phyloP scores from a whole-genome alignment of 1,140 invertebrate species.

The Achroia grisella region DNA sequence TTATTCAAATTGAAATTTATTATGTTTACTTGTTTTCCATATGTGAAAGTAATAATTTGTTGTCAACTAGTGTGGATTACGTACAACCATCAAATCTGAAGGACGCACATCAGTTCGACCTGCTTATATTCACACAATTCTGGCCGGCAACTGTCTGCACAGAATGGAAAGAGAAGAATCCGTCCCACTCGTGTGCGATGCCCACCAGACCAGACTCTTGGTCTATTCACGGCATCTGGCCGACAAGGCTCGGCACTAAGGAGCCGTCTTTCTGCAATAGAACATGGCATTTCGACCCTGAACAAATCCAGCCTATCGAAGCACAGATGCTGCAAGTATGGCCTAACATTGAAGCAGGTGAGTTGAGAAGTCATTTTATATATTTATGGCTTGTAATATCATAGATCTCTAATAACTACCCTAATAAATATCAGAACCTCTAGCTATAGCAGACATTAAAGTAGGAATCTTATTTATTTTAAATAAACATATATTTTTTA shows the following conservation, averaged over 20 bases:
- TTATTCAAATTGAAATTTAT: too few species aligned
- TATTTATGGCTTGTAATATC: too few species aligned
- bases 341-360: conserved; percentile 81
- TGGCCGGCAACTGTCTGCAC: conserved; percentile 87
- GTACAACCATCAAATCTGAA: conserved; percentile 10
- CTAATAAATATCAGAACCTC: too few species aligned
- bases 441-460: too few species aligned
- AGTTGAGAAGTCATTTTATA: conserved; percentile 5
- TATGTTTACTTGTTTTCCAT: neutral
- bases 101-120: conserved; percentile 75
- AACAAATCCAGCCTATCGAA: conserved; percentile 75
- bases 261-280: conserved; percentile 82
- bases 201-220: conserved; percentile 77
- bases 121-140: conserved; percentile 86
- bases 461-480: too few species aligned
- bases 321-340: conserved; percentile 78
- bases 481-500: too few species aligned
- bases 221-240: conserved; percentile 91
- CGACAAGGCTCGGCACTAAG: conserved; percentile 78
- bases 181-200: conserved; percentile 76
- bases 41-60: conserved; percentile 1
- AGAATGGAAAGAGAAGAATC: conserved; percentile 78
- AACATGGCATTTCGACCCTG: conserved; percentile 78
- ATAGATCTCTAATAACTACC: too few species aligned
- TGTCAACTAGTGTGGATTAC: conserved; percentile 15